Conservation (phyloP, 2,797 vertebrate species). For the Lagorchestes hirsutus region DNA sequence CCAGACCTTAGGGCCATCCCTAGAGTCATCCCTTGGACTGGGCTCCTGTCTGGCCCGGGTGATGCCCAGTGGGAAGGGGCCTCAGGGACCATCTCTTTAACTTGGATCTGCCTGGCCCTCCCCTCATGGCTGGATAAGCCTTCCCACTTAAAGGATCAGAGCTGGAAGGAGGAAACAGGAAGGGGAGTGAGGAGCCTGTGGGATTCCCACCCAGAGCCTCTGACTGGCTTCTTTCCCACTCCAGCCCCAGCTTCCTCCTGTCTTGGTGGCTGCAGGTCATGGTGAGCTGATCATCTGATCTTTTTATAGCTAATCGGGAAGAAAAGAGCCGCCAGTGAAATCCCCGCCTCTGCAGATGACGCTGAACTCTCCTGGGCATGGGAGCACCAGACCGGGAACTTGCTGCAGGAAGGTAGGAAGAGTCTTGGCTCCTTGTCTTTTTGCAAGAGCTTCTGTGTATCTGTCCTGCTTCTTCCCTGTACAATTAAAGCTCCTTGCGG, state of each 20-base stretch:
- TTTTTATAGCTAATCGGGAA: constrained; percentile 26
- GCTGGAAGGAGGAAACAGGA: background rate
- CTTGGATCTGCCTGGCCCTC: no score
- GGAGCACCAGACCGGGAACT: constrained; percentile 24
- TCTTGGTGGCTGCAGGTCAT: background rate
- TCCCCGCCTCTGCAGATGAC: constrained; percentile 40
- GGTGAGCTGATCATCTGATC: background rate
- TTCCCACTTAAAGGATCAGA: background rate
- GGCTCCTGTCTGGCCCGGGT: background rate
- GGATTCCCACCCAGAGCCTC: no score
- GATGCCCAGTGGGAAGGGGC: background rate
- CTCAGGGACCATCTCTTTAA: background rate
- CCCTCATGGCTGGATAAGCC: background rate
- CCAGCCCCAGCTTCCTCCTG: background rate
- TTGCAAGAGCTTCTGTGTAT: background rate
- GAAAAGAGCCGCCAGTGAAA: background rate
- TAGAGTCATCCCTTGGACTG: background rate
- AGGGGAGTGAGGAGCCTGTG: no score
- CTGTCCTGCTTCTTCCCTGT: background rate
- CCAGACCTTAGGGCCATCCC: background rate
- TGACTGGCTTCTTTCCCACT: background rate
- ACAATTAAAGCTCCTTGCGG: background rate
- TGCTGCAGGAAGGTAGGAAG: constrained; percentile 26
- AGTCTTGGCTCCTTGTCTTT: background rate
- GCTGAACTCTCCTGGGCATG: constrained; percentile 23